Base-by-base conservation (phyloP, 2,113 vertebrate genomes). In the Strix uralensis region DNA sequence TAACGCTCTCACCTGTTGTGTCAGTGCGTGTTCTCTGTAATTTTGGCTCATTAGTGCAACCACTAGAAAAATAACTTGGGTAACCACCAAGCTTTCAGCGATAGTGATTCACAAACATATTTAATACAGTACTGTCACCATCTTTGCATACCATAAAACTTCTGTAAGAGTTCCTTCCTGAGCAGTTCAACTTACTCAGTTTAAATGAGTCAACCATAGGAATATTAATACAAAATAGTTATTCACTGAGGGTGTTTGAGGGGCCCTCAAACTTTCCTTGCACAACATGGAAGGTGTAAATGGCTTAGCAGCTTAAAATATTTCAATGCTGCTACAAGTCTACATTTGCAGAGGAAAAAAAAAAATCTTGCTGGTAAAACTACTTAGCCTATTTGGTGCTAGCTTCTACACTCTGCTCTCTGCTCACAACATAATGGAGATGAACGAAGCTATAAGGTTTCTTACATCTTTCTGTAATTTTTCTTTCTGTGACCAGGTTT, bases 1-100 rank as follows among this genome's bases (percentile, higher is more conserved):
- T 10, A 16, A 55, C 57, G 34, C 32, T 51, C 69, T 78, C 5
- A 23, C n/a, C 34, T 38, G 25, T 57, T 62, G 34, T 54, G 10
- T 61, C 79, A 6, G 65, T 10, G 13, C 15, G 1, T 4, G 10
- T 75, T 67, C 42, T 18, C 30, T 5, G 19, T 46, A 19, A 58
- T 13, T 25, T 65, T 34, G 65, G 17, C 52, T 82, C 44, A 14
- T 75, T 36, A 23, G 54, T 61, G 14, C 55, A 73, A 55, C 29
- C 90, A 78, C 93, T 92, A 74, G 40, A 51, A 94, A 96, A 94
- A 86, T 82, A 90, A 96, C 70, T 91, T 58, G 79, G 58, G 54
- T 81, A 63, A 86, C 13, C 36, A 25, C 30, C 20, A 38, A 91
- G 44, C 36, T 92, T 92, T 94, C 93, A 81, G 49, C 88, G 83